phyloP scores from a whole-genome alignment of 2,797 vertebrate genomes.

The Mallotus villosus region DNA sequence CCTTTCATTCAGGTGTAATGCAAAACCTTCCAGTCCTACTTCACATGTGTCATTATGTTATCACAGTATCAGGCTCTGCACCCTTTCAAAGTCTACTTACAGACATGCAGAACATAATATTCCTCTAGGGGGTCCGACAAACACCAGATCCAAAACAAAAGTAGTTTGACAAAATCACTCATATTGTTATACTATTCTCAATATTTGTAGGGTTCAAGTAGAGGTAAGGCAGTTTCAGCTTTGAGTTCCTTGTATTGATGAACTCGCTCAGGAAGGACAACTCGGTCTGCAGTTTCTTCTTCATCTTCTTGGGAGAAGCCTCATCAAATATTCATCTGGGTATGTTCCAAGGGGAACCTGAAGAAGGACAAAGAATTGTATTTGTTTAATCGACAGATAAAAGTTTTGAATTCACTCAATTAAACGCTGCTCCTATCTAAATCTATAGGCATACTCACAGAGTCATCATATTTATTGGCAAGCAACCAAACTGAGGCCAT shows the following conservation, averaged over 20 bases:
- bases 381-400: slow-evolving; percentile 38
- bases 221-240: slow-evolving; percentile 63
- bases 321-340: slow-evolving; percentile 69
- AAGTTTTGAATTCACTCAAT: slow-evolving; percentile 26
- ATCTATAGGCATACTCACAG: neutral
- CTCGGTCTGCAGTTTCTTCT: slow-evolving; percentile 60
- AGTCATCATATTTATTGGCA: neutral
- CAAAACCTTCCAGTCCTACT: no score
- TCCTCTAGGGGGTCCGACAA: neutral
- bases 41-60: no score
- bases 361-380: neutral
- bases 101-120: no score
- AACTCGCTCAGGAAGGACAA: slow-evolving; percentile 56
- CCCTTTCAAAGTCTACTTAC: no score
- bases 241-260: slow-evolving; percentile 66
- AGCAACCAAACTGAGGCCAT: slow-evolving; percentile 8
- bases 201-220: slow-evolving; percentile 63
- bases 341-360: slow-evolving; percentile 71
- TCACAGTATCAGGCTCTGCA: no score
- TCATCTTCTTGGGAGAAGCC: slow-evolving; percentile 44
- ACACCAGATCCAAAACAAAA: no score
- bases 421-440: no score
- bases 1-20: no score
- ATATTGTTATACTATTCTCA: slow-evolving; percentile 63
- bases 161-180: slow-evolving; percentile 19